These are phyloP conservation scores for Trichacis sp. DNA, from an alignment of 2,888 invertebrate species.

Conservation along the genomic window DNA sequence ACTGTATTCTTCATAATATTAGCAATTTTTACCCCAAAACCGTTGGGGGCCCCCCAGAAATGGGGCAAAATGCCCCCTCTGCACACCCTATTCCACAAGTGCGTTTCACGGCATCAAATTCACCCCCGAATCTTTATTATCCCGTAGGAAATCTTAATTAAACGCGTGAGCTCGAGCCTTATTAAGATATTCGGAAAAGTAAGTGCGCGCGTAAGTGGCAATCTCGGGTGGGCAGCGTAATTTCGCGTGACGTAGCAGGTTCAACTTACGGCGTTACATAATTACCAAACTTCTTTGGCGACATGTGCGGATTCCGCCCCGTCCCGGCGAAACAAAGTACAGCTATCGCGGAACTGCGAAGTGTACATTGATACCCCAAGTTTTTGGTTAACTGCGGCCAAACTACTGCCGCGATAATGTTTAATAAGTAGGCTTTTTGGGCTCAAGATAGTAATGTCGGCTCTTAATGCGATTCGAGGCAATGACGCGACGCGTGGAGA, in stretches of 20 bases:
- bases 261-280: constrained; percentile 50
- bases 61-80: no score
- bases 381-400: constrained; percentile 6
- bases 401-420: background rate
- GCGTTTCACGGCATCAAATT: background rate
- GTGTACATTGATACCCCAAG: constrained; percentile 3
- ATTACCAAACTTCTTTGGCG: constrained; percentile 50
- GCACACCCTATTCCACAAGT: no score
- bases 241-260: constrained; percentile 46
- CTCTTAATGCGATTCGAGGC: background rate
- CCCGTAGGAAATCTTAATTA: constrained; percentile 10
- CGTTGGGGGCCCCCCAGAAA: no score
- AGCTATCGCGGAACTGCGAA: background rate
- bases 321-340: constrained; percentile 4
- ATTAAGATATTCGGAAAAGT: constrained; percentile 22
- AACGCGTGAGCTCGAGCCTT: background rate
- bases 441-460: background rate
- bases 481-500: background rate
- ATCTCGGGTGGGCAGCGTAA: constrained; percentile 41
- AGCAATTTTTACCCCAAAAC: no score
- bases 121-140: constrained; percentile 13
- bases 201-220: constrained; percentile 24
- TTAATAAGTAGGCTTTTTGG: constrained; percentile 6
- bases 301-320: constrained; percentile 31
- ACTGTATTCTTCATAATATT: no score